Evolutionary conservation across 2,888 invertebrate genomes (phyloP).

Genomic region (Pammene fasciana): DNA sequence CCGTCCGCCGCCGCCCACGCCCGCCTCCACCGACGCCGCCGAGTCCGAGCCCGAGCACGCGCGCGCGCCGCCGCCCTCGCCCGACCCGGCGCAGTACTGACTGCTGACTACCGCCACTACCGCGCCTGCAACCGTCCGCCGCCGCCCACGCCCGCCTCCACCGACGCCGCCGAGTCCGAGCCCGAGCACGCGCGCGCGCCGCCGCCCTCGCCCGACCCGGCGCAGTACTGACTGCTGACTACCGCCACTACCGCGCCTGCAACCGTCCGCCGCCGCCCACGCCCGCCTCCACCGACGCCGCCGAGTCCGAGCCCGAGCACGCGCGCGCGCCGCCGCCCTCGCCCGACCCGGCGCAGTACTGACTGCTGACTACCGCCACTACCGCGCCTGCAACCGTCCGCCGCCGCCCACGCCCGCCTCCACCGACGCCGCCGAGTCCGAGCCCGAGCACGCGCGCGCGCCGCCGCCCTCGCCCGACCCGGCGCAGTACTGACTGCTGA

Average conservation of each 20-base stretch:
- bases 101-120: neutral
- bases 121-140: slow-evolving; percentile 89
- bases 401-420: slow-evolving; percentile 97
- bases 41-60: slow-evolving; percentile 91
- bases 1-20: slow-evolving; percentile 85
- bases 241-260: too few species aligned
- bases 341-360: too few species aligned
- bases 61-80: slow-evolving; percentile 94
- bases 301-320: slow-evolving; percentile 91
- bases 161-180: slow-evolving; percentile 95
- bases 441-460: slow-evolving; percentile 84
- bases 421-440: slow-evolving; percentile 96
- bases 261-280: slow-evolving; percentile 88
- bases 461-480: slow-evolving; percentile 81
- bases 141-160: slow-evolving; percentile 97
- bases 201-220: slow-evolving; percentile 91
- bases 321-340: slow-evolving; percentile 89
- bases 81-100: slow-evolving; percentile 76
- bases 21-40: slow-evolving; percentile 96
- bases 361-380: too few species aligned
- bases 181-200: slow-evolving; percentile 90
- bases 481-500: too few species aligned
- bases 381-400: too few species aligned
- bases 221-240: slow-evolving; percentile 11
- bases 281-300: slow-evolving; percentile 96